Base-by-base conservation (phyloP, 2,113 vertebrate species). In the Conger conger region DNA sequence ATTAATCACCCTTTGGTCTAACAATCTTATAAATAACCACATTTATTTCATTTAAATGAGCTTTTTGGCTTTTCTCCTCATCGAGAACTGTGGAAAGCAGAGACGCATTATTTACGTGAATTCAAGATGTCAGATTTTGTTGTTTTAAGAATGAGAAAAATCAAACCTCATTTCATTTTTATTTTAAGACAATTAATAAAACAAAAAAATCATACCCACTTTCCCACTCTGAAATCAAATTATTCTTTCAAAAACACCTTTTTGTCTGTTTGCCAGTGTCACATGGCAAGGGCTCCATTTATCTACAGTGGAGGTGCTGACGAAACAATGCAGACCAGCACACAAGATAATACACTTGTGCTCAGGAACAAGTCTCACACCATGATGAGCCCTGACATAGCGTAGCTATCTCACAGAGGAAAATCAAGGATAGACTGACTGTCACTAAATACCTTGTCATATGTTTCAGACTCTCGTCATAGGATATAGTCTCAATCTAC, bases 381-480 rank as follows among this genome's bases (percentile, higher is more conserved):
- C 45, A 15, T 30, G 73, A 33, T 9, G 38, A 23, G 6, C 79
- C 79, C 42, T 50, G 40, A 20, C 79, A 30, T 27, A 50, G 30
- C n/a, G 45, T 35, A 36, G 89, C 86, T 90, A 35, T 86, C 91
- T 83, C 89, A 87, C 77, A 85, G 84, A 83, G 3, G 81, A 35
- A 7, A 76, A 83, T 33, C 78, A 80, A 78, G 86, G 33, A 81
- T 84, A 4, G 76, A 83, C 45, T 78, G 87, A 89, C 88, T 90
- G 86, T 86, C 45, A 88, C 88, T 84, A 90, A 91, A 84, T 89
- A 87, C 68, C 50, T 80, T 91, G 85, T 83, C 88, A 87, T 85
- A 80, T 85, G 82, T 92, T 86, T 85, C 83, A 83, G 33, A 88
- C 88, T 78, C 89, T 89, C 87, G 82, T 77, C 45, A 50, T 68